Percentiles rank a stretch among this genome's conserved stretches.
These are phyloP conservation scores for Bubalus kerabau DNA, from an alignment of 2,113 vertebrate genomes.

Conservation along the genomic window DNA sequence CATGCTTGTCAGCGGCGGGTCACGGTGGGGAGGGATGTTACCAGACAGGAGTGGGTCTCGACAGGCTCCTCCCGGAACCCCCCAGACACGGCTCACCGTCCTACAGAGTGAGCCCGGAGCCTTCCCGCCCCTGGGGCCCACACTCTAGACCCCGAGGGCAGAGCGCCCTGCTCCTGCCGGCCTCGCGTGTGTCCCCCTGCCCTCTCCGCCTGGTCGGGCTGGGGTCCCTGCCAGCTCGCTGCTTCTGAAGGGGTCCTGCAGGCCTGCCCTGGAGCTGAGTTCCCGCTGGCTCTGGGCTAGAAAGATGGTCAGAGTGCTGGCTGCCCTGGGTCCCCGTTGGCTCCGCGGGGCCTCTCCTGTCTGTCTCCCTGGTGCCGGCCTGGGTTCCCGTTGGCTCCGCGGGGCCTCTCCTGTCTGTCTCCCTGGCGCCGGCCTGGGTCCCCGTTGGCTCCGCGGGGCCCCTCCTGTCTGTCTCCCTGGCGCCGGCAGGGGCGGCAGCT, in stretches of 20 bases:
- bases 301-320: background rate
- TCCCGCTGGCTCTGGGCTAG: background rate
- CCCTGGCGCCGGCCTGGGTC: too few species aligned
- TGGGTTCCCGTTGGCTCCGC: background rate
- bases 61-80: rapidly evolving
- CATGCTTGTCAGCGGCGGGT: background rate
- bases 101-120: background rate
- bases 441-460: too few species aligned
- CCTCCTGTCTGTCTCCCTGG: background rate
- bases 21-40: background rate
- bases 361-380: too few species aligned
- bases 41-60: background rate
- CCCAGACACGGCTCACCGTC: background rate
- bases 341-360: too few species aligned
- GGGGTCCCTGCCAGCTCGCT: rapidly evolving
- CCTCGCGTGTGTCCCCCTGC: rapidly evolving
- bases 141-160: background rate
- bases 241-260: background rate
- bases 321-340: background rate
- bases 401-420: too few species aligned
- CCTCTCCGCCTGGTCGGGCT: background rate
- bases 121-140: background rate
- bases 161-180: background rate
- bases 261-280: background rate
- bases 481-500: slow-evolving; percentile 17